phyloP scores from a whole-genome alignment of 2,888 invertebrate genomes.

The Rapana venosa region DNA sequence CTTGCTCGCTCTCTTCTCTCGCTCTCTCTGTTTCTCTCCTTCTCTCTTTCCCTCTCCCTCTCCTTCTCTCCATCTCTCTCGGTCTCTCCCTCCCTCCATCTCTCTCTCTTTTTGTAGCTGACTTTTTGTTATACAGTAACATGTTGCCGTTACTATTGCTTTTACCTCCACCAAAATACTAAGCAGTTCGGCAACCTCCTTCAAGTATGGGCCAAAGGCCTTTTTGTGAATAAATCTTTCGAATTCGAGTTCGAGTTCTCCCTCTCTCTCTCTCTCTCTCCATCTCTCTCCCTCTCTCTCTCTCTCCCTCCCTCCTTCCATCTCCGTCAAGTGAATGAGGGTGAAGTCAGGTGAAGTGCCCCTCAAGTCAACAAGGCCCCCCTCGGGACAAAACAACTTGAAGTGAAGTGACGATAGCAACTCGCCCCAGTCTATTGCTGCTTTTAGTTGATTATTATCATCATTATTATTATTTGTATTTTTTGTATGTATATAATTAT shows the following conservation, averaged over 20 bases:
- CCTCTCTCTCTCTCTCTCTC: background rate
- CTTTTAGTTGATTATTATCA: too few species aligned
- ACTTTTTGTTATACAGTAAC: too few species aligned
- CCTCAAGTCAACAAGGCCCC: background rate
- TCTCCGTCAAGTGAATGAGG: background rate
- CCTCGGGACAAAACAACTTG: background rate
- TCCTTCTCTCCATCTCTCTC: background rate
- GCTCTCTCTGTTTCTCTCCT: background rate
- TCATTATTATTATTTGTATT: too few species aligned
- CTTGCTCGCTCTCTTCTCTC: background rate
- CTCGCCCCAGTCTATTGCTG: too few species aligned
- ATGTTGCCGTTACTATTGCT: too few species aligned
- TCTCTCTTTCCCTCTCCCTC: background rate
- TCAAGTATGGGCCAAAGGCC: too few species aligned
- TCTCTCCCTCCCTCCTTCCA: background rate
- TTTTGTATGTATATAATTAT: too few species aligned
- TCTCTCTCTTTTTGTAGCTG: background rate
- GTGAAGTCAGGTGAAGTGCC: background rate
- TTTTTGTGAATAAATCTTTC: too few species aligned
- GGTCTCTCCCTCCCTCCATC: background rate
- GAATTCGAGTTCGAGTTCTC: too few species aligned
- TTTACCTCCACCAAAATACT: too few species aligned
- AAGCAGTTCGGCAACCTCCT: too few species aligned
- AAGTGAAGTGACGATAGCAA: background rate
- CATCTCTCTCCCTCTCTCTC: background rate